Evolutionary conservation across 1,140 invertebrate species (phyloP).

Genomic region (Callitettix versicolor): DNA sequence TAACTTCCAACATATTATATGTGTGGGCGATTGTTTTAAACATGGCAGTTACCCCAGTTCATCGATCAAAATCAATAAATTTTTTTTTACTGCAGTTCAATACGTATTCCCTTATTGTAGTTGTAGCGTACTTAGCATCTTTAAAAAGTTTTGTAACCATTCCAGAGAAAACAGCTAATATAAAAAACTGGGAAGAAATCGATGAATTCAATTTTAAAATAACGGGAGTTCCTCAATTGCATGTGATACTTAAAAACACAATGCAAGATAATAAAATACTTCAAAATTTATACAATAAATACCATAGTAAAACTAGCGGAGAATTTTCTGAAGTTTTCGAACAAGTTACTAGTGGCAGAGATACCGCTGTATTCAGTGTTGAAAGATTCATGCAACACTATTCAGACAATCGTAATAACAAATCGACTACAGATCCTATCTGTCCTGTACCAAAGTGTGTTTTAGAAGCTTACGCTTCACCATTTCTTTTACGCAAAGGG

Average conservation of each 20-base stretch:
- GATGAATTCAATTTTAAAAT: not conserved
- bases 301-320: not conserved
- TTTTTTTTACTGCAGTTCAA: too few species aligned
- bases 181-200: constrained; percentile 1
- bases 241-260: not conserved
- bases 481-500: not conserved
- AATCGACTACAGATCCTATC: not conserved
- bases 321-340: not conserved
- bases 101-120: too few species aligned
- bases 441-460: not conserved
- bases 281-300: not conserved
- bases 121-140: too few species aligned
- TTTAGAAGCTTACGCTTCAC: not conserved
- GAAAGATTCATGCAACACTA: constrained; percentile 1
- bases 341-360: not conserved
- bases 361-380: not conserved
- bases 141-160: not conserved
- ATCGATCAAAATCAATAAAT: too few species aligned
- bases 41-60: too few species aligned
- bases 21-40: too few species aligned
- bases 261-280: not conserved
- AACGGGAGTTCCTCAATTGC: not conserved
- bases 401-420: constrained; percentile 3
- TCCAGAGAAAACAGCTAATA: not conserved
- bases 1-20: too few species aligned